These are phyloP conservation scores for Drosophila equinoxialis DNA, from an alignment of 1,140 invertebrate genomes.

Conservation along the genomic window DNA sequence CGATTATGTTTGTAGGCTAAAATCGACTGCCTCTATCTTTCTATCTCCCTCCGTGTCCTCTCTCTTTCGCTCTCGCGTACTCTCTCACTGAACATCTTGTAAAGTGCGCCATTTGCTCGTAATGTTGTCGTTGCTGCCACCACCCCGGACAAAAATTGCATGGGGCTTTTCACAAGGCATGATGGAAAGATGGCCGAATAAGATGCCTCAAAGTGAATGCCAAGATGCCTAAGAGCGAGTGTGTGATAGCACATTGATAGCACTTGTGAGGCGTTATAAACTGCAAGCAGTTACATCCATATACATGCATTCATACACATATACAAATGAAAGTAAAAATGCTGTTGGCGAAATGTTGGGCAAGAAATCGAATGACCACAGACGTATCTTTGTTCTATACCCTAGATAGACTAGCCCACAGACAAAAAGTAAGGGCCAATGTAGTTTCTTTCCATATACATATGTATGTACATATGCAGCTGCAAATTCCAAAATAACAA, in stretches of 20 bases:
- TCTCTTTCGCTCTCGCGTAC: conserved; percentile 10
- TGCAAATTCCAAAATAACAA: no score
- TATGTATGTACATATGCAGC: background rate
- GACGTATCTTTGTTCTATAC: background rate
- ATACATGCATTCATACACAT: background rate
- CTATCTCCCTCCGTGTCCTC: conserved; percentile 15
- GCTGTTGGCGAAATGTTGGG: no score
- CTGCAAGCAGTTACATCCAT: conserved; percentile 68
- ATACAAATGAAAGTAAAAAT: conserved; percentile 9
- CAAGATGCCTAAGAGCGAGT: conserved; percentile 26
- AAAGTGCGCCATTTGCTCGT: conserved; percentile 51
- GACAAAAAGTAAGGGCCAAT: no score
- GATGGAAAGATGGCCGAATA: conserved; percentile 43
- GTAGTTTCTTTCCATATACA: background rate
- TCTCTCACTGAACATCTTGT: conserved; percentile 33
- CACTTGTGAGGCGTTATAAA: conserved; percentile 77
- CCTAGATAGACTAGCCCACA: background rate
- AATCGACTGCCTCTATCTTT: conserved; percentile 54
- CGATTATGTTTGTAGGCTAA: conserved; percentile 75
- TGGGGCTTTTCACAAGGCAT: conserved; percentile 59
- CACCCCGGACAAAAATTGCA: conserved; percentile 64
- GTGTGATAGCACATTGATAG: conserved; percentile 66
- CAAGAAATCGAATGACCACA: background rate
- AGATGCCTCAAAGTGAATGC: conserved; percentile 15
- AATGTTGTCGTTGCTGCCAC: conserved; percentile 31